phyloP scores from a whole-genome alignment of 2,888 invertebrate species.

The Cephus nigrinus region DNA sequence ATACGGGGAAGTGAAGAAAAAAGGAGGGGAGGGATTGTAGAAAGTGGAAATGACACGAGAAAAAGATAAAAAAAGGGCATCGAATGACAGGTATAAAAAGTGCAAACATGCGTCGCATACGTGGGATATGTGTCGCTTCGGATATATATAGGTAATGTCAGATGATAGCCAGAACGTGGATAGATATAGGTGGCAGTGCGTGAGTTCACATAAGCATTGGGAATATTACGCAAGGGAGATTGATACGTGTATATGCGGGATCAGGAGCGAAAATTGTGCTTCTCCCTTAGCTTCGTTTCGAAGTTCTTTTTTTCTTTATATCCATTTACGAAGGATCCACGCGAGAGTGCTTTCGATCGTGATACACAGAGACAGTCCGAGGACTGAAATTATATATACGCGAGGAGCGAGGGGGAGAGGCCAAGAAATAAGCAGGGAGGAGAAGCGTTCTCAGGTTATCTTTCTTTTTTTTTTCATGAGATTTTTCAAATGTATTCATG shows the following conservation, averaged over 20 bases:
- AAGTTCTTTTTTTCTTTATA: neutral
- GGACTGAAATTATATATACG: neutral
- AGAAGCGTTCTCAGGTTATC: neutral
- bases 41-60: neutral
- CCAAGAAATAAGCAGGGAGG: neutral
- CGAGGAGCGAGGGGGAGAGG: neutral
- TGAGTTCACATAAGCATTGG: slow-evolving; percentile 26
- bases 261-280: neutral
- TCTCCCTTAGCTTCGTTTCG: neutral
- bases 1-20: neutral
- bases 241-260: neutral
- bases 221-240: slow-evolving; percentile 15
- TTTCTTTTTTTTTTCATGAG: neutral
- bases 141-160: slow-evolving; percentile 17
- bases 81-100: slow-evolving; percentile 7
- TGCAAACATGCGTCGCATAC: slow-evolving; percentile 12
- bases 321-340: neutral
- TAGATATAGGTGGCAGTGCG: slow-evolving; percentile 20
- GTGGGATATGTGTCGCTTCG: slow-evolving; percentile 33
- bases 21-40: neutral
- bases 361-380: neutral
- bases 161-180: neutral
- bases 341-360: neutral
- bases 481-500: neutral
- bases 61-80: slow-evolving; percentile 13